Evolutionary conservation across 2,888 invertebrate species (phyloP), one percentile per base, ranked within the genome.

Genomic region (Coenonympha glycerion): DNA sequence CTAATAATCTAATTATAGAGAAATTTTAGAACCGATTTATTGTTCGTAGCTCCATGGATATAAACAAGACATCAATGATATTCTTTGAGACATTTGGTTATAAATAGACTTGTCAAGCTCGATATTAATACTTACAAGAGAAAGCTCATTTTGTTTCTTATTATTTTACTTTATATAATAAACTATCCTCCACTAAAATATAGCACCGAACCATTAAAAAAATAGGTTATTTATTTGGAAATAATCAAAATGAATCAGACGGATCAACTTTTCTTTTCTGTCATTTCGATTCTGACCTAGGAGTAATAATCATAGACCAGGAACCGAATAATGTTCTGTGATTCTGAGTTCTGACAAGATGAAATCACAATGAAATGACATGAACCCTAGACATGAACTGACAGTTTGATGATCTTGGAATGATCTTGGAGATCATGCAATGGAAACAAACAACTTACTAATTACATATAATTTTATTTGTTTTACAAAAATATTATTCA

Each of bases 61-160:
- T 81, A 81, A 83, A 83, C 76, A 80, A 79, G 70, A 73, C 74
- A 73, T 76, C 71, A 76, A 46, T 34, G 33, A 53, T 68, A 66
- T 15, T 44, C 18, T 34, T 34, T 22, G 74, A 73, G 61, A 72
- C 56, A 59, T 69, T 64, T 59, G 67, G 75, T 59, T 81, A 82
- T 58, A 77, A 80, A 81, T 84, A 83, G 81, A 74, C 52, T 61
- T 60, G 24, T 18, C 15, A 21, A 33, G 16, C 1, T 34, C 16
- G 11, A n/a, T 33, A 44, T 15, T 1, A n/a, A 53, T 81, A 90
- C 90, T 90, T 75, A 90, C 90, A 91, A 90, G 68, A 91, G 81
- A 79, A 90, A 91, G 80, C 90, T 91, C 90, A 90, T 90, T 69
- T 76, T 88, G 66, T 47, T 57, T 54, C 58, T 58, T 59, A 57